Conservation (phyloP, 1,140 invertebrate genomes). For the Drosophila subobscura region DNA sequence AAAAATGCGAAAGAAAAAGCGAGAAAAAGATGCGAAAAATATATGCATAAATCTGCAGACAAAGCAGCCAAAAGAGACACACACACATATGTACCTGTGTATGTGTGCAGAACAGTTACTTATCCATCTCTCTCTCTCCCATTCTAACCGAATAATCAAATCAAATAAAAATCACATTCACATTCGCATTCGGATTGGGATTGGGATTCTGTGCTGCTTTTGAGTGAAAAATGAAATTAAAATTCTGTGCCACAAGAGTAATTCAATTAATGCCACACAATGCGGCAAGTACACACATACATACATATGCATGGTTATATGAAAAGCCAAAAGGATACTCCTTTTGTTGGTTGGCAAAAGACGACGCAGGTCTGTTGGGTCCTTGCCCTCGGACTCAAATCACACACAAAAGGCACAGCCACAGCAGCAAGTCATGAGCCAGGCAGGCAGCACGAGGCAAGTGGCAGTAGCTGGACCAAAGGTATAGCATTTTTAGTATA, state of each 20-base stretch:
- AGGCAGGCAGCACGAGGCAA: conserved; percentile 2
- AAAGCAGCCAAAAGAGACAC: conserved; percentile 21
- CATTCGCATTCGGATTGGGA: conserved; percentile 16
- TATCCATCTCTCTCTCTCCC: too few species aligned
- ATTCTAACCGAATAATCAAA: conserved; percentile 40
- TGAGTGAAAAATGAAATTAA: conserved; percentile 61
- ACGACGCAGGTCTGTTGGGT: conserved; percentile 42
- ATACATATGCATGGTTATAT: background rate
- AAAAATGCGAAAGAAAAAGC: conserved; percentile 46
- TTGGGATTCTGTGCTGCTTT: too few species aligned
- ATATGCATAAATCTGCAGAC: conserved; percentile 64
- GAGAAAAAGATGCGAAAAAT: conserved; percentile 46
- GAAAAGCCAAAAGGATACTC: conserved; percentile 16
- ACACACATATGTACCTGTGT: background rate
- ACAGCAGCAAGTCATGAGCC: conserved; percentile 26
- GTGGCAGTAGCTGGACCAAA: conserved; percentile 46
- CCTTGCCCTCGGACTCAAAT: conserved; percentile 67
- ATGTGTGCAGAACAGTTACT: conserved; percentile 12
- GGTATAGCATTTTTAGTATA: conserved; percentile 62
- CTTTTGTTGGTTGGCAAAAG: conserved; percentile 57
- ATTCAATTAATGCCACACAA: conserved; percentile 79
- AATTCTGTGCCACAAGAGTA: conserved; percentile 61
- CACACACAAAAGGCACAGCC: conserved; percentile 14
- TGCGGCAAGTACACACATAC: conserved; percentile 41
- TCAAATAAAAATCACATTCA: conserved; percentile 15